A percentile compares a stretch with the other conserved stretches of the same genome.
Conservation (phyloP, 2,113 vertebrate species). For the Cynoglossus semilaevis region DNA sequence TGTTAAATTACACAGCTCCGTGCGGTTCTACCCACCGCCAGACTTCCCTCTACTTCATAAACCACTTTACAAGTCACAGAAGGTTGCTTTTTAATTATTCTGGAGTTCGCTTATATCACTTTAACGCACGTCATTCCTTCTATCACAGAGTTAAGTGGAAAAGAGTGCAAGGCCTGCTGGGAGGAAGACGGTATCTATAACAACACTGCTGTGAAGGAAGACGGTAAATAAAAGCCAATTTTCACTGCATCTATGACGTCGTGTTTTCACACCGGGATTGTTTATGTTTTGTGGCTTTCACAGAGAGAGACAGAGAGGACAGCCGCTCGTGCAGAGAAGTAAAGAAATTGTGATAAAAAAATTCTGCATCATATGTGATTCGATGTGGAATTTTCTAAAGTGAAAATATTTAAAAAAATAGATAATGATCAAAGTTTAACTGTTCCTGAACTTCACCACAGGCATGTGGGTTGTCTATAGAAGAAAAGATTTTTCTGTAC, state of each 20-base stretch:
- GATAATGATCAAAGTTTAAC: too few relatives aligned
- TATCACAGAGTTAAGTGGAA: constrained; percentile 38
- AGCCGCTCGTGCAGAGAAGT: constrained; percentile 19
- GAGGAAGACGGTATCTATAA: constrained; percentile 25
- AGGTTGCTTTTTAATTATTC: constrained; percentile 62
- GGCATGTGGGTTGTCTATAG: too few relatives aligned
- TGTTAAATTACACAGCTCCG: constrained; percentile 53
- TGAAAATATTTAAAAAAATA: too few relatives aligned
- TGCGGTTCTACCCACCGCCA: constrained; percentile 38
- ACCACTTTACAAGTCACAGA: constrained; percentile 62
- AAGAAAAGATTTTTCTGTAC: constrained; percentile 28
- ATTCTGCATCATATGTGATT: background rate
- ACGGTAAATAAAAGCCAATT: constrained; percentile 4
- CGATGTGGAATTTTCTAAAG: too few relatives aligned
- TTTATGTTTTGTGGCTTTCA: constrained; percentile 21
- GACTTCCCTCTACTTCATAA: constrained; percentile 53
- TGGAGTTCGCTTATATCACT: constrained; percentile 39
- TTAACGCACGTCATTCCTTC: constrained; percentile 38
- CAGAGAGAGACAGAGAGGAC: constrained; percentile 15
- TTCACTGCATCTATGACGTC: constrained; percentile 14
- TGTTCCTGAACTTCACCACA: too few relatives aligned
- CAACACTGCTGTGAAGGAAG: background rate
- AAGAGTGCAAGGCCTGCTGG: constrained; percentile 1
- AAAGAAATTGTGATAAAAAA: constrained; percentile 44
- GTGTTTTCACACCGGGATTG: constrained; percentile 23